Base-by-base conservation (phyloP, 2,113 vertebrate genomes). In the Pseudorectes ferrugineus region DNA sequence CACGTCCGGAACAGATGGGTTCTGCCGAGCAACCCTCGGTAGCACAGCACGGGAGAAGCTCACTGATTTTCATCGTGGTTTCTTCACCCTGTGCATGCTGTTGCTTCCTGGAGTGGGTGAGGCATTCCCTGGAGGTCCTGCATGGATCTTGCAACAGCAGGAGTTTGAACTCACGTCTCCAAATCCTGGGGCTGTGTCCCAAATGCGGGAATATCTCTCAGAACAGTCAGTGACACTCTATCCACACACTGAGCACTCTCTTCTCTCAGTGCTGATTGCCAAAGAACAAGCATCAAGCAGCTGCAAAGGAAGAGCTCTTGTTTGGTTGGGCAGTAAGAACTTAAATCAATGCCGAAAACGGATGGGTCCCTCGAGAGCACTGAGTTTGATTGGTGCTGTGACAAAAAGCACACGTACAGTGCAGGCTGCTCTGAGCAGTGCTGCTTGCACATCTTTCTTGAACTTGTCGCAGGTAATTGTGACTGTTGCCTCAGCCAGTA, bases 31-130 rank as follows among this genome's bases (percentile, higher is more conserved):
- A n/a, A 40, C 26, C 36, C 40, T 42, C 15, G 16, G 25, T 11
- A 28, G 20, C 23, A 3, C 42, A 46, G 72, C 67, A 28, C 24
- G 1, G 29, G 43, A 29, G 33, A 17, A 18, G 21, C 61, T 52
- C 58, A 3, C 7, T 0, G 1, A 1, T 48, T 72, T 35, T 28
- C 38, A 2, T 8, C 1, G 0, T 8, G 13, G 4, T 57, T 61
- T 52, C 58, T 17, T 68, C 35, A 24, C 36, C 14, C 22, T 0
- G 0, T 14, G 43, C 45, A 2, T 17, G 26, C 61, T 59, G 29
- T 25, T 46, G 10, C 33, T 62, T 58, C 76, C n/a, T 0, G 0
- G 29, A 23, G 9, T 2, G 14, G 17, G 6, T 51, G 38, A 57
- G 35, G 51, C 31, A 5, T 25, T 74, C 45, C 12, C 31, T 15